phyloP scores from a whole-genome alignment of 2,113 vertebrate genomes.

The Passerina amoena region DNA sequence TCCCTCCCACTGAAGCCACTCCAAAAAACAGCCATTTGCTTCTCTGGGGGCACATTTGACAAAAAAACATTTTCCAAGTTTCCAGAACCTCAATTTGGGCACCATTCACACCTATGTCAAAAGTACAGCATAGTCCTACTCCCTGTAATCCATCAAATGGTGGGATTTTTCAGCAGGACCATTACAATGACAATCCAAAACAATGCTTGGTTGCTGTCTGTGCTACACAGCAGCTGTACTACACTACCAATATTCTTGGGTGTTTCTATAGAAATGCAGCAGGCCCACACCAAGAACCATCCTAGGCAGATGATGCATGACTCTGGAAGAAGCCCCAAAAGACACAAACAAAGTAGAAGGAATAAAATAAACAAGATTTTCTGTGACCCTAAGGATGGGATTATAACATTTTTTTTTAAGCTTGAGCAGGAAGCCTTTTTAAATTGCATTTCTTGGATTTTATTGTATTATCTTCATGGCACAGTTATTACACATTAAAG shows the following conservation, averaged over 20 bases:
- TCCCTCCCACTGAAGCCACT: not conserved
- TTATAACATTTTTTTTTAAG: slow-evolving; percentile 59
- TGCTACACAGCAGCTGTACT: not conserved
- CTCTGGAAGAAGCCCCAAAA: slow-evolving; percentile 16
- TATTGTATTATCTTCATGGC: slow-evolving; percentile 75
- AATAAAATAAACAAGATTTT: slow-evolving; percentile 48
- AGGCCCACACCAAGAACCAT: not conserved
- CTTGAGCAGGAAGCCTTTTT: slow-evolving; percentile 66
- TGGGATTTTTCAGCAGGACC: not conserved
- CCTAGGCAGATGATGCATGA: slow-evolving; percentile 6
- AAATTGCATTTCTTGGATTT: slow-evolving; percentile 76
- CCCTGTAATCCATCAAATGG: not conserved
- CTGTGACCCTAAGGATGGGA: slow-evolving; percentile 62
- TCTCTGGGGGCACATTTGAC: not conserved
- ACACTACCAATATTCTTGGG: not conserved
- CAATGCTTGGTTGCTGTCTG: not conserved
- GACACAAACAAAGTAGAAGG: slow-evolving; percentile 50
- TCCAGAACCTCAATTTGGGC: not conserved
- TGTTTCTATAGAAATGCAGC: not conserved
- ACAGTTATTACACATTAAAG: slow-evolving; percentile 79
- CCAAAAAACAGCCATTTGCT: not conserved
- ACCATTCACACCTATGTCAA: not conserved
- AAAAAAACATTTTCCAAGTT: not conserved
- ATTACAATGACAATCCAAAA: not conserved
- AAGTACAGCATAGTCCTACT: not conserved